phyloP scores from a whole-genome alignment of 2,113 vertebrate genomes.

The Callipepla squamata region DNA sequence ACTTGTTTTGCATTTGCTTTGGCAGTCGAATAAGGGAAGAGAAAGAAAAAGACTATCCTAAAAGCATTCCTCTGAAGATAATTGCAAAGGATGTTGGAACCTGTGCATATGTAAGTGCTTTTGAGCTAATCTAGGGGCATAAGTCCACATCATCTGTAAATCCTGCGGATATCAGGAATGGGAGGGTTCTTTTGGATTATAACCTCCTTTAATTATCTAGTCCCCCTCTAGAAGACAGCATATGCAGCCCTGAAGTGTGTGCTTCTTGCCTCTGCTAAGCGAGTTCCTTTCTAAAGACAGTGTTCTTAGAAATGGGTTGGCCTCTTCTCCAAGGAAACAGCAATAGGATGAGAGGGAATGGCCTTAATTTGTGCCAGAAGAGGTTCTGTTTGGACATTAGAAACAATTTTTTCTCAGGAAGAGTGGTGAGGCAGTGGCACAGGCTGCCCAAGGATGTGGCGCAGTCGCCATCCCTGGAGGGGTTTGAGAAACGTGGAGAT shows the following conservation, averaged over 20 bases:
- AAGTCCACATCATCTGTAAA: neutral
- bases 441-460: too few species aligned
- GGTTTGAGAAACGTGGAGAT: too few species aligned
- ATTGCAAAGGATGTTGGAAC: slow-evolving; percentile 92
- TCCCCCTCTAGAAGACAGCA: neutral
- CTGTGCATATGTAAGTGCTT: slow-evolving; percentile 89
- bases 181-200: neutral
- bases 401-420: too few species aligned
- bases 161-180: neutral
- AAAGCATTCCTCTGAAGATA: slow-evolving; percentile 92
- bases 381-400: too few species aligned
- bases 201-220: neutral
- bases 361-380: too few species aligned
- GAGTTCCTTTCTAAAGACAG: neutral
- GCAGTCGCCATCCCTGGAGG: too few species aligned
- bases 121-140: neutral
- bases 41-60: slow-evolving; percentile 91
- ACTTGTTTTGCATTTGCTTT: slow-evolving; percentile 59
- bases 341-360: too few species aligned
- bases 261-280: neutral
- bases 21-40: slow-evolving; percentile 90
- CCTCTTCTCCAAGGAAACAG: too few species aligned
- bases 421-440: too few species aligned
- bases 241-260: neutral
- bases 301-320: neutral